Evolutionary conservation across 2,888 invertebrate species (phyloP).

Genomic region (Coleophora flavipennella): DNA sequence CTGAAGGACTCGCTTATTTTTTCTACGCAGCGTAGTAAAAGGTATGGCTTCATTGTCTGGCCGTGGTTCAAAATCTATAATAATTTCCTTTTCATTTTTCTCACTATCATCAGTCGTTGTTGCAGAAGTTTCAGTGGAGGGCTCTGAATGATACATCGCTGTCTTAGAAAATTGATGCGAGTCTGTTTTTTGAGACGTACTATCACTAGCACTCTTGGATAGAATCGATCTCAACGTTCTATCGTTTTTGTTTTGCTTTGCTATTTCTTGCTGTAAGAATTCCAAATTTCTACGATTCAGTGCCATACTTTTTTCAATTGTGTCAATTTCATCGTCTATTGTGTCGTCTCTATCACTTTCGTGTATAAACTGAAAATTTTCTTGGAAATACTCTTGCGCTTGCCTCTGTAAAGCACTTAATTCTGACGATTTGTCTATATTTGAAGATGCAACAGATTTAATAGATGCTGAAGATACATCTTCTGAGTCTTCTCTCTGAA

Average conservation of each 20-base stretch:
- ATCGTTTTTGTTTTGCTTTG: slow-evolving; percentile 55
- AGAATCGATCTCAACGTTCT: slow-evolving; percentile 52
- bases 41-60: slow-evolving; percentile 77
- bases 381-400: slow-evolving; percentile 67
- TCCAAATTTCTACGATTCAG: slow-evolving; percentile 63
- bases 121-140: slow-evolving; percentile 65
- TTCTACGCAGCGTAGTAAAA: slow-evolving; percentile 66
- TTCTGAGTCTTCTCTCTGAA: slow-evolving; percentile 55
- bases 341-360: slow-evolving; percentile 69
- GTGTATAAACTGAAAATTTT: slow-evolving; percentile 69
- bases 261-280: slow-evolving; percentile 67
- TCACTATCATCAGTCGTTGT: slow-evolving; percentile 70
- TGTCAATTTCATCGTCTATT: slow-evolving; percentile 65
- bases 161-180: slow-evolving; percentile 61
- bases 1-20: slow-evolving; percentile 72
- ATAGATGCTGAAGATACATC: slow-evolving; percentile 57
- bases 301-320: slow-evolving; percentile 68
- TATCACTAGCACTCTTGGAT: slow-evolving; percentile 60
- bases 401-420: slow-evolving; percentile 51
- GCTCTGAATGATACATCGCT: slow-evolving; percentile 67
- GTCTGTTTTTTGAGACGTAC: slow-evolving; percentile 56
- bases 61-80: slow-evolving; percentile 89
- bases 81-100: slow-evolving; percentile 83
- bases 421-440: slow-evolving; percentile 59
- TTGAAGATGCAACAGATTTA: slow-evolving; percentile 55